Conservation (phyloP, 2,888 invertebrate genomes). For the Caenorhabditis becei region DNA sequence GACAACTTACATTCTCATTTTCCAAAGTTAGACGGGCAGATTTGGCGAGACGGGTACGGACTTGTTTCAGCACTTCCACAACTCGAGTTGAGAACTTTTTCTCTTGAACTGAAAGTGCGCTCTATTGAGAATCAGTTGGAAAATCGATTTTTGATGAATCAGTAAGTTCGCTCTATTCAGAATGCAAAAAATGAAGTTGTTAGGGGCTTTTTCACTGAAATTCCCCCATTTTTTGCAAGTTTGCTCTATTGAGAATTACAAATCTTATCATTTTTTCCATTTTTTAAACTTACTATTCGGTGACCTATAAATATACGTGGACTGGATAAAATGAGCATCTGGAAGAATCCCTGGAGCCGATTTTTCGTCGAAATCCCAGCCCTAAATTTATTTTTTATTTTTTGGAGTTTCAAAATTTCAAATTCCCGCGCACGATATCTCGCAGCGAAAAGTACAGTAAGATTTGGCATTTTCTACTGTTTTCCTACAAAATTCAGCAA, state of each 20-base stretch:
- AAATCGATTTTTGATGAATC: neutral
- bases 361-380: conserved; percentile 70
- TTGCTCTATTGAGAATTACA: no score
- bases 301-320: conserved; percentile 72
- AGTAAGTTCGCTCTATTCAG: no score
- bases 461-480: no score
- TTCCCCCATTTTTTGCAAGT: no score
- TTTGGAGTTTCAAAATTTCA: neutral
- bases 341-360: conserved; percentile 70
- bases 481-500: no score
- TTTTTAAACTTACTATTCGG: conserved; percentile 66
- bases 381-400: conserved; percentile 19
- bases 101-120: conserved; percentile 61
- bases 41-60: conserved; percentile 66
- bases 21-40: conserved; percentile 74
- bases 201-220: no score
- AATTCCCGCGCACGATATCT: no score
- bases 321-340: conserved; percentile 75
- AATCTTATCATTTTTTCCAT: no score
- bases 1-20: conserved; percentile 74
- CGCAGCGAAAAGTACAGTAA: no score
- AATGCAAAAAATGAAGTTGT: no score
- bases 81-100: conserved; percentile 56
- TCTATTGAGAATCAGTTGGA: neutral
- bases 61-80: conserved; percentile 44